phyloP scores from a whole-genome alignment of 2,888 invertebrate genomes.

The Gonocerus acuteangulatus region DNA sequence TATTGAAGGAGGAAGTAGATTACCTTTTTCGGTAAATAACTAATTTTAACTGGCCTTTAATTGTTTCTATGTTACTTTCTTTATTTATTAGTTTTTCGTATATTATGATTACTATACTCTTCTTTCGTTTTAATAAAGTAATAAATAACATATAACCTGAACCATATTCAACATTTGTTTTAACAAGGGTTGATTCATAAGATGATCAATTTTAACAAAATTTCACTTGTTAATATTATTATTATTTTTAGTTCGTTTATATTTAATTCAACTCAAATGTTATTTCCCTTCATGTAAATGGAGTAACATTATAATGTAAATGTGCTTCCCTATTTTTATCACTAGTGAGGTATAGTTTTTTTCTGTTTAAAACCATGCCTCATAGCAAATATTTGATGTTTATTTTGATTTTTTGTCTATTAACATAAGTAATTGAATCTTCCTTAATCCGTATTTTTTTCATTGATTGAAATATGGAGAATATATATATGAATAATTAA shows the following conservation, averaged over 20 bases:
- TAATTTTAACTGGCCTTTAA: neutral
- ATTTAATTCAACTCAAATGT: neutral
- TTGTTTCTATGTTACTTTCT: neutral
- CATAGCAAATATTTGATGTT: neutral
- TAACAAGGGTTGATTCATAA: neutral
- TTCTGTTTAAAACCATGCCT: neutral
- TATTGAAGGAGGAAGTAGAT: constrained; percentile 15
- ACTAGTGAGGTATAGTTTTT: neutral
- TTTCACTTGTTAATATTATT: neutral
- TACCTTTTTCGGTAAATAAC: constrained; percentile 15
- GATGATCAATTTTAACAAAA: too few species aligned
- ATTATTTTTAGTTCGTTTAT: neutral
- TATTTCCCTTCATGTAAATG: neutral
- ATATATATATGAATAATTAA: too few species aligned
- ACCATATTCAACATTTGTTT: neutral
- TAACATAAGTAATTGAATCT: too few species aligned
- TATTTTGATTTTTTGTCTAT: too few species aligned
- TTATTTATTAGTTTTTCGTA: neutral
- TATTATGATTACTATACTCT: too few species aligned
- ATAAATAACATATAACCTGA: neutral
- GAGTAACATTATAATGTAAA: neutral
- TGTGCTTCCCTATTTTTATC: neutral
- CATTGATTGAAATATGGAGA: too few species aligned
- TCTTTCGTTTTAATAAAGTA: neutral
- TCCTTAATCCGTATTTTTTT: too few species aligned